Evolutionary conservation across 1,140 invertebrate species (phyloP).

Genomic region (Euwallacea fornicatus): DNA sequence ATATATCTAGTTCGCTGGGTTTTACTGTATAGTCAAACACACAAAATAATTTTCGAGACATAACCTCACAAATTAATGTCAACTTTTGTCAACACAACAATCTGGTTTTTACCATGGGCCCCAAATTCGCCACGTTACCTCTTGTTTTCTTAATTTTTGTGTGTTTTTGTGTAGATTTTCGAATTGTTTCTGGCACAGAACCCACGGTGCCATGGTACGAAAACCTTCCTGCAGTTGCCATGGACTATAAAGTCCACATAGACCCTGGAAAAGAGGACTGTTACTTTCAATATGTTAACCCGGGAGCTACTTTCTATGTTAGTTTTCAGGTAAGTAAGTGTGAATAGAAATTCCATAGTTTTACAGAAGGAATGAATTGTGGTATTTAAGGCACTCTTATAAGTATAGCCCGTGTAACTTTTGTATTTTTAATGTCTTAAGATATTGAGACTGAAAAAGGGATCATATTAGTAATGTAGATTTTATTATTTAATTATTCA

Average conservation of each 20-base stretch:
- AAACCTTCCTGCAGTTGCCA: slow-evolving; percentile 82
- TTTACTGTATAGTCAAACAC: no score
- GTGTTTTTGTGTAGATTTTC: slow-evolving; percentile 11
- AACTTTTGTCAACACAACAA: neutral
- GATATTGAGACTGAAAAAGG: neutral
- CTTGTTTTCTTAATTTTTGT: slow-evolving; percentile 21
- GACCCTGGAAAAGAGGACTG: slow-evolving; percentile 94
- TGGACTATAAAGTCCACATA: slow-evolving; percentile 94
- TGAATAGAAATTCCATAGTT: neutral
- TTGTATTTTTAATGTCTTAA: neutral
- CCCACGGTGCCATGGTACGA: slow-evolving; percentile 71
- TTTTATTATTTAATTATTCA: no score
- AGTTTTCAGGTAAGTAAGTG: slow-evolving; percentile 77
- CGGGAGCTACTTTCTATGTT: slow-evolving; percentile 89
- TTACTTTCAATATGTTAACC: slow-evolving; percentile 90
- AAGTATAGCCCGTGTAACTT: neutral
- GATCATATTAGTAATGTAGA: no score
- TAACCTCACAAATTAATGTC: no score
- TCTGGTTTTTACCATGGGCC: neutral
- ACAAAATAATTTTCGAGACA: no score
- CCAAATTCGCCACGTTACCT: slow-evolving; percentile 25
- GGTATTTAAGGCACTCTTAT: no score
- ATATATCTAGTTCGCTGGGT: no score
- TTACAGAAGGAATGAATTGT: no score
- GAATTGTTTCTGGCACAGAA: slow-evolving; percentile 24